Evolutionary conservation across 2,888 invertebrate species (phyloP), one percentile per base, ranked within the genome.

Genomic region (Caenorhabditis sp.): DNA sequence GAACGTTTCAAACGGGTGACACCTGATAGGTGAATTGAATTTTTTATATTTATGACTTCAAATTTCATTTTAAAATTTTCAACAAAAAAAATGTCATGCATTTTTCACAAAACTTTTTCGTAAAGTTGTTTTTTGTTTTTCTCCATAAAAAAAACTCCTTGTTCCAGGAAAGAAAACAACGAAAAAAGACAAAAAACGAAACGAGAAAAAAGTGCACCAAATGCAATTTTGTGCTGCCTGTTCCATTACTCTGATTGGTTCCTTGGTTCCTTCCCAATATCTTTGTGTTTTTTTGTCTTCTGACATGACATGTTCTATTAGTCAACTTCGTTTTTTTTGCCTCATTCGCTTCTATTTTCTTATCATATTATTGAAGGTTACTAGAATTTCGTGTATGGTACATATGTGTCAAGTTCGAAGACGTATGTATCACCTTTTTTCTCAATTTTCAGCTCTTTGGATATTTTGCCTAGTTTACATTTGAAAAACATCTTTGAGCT

Each of bases 241-340:
- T 23, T 23, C 52, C 52, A 52, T 52, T 52, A 52, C 52, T 52
- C 52, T 52, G 52, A 52, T 52, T 52, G 52, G 21, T 52, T 52
- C n/a, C 8, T 21, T 52, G 52, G 21, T 52, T 52, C 21, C 3
- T 52, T 52, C n/a, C 8, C 52, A 1, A 10, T 20, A 52, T 52
- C n/a, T 52, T 52, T 52, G 4, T 20, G 21, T 43, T 43, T 43
- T 43, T 3, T 43, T 43, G 17, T 43, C 17, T 43, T 43, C 43
- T 14, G 3, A 14, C 17, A 5, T 43, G 17, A 43, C 12, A 43
- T 43, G 43, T 43, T 43, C 43, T 43, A 43, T 10, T 43, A 17
- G 14, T 43, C 12, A 17, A 17, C 12, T 17, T 43, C 5, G 36
- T 36, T 43, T 10, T 10, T 43, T 14, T 12, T 43, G 43, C 17